phyloP scores from a whole-genome alignment of 2,797 vertebrate genomes.

The Poeciliopsis turneri region DNA sequence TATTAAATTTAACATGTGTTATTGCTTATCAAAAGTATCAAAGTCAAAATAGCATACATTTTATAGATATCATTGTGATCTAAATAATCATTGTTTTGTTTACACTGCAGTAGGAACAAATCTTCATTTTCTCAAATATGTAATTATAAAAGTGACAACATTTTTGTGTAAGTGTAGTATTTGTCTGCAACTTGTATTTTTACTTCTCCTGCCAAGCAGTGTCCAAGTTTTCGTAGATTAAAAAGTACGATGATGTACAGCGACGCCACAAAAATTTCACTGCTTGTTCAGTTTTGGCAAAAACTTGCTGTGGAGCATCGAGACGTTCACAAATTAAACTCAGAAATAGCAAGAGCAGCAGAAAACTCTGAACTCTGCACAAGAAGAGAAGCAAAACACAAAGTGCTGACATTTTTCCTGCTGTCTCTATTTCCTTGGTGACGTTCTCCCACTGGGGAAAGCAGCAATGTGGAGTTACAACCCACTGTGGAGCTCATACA shows the following conservation, averaged over 20 bases:
- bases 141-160: not conserved
- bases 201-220: not conserved
- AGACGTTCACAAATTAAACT: conserved; percentile 8
- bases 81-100: not conserved
- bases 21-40: not conserved
- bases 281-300: not conserved
- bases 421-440: conserved; percentile 47
- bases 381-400: not conserved
- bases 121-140: not conserved
- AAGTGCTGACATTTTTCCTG: conserved; percentile 34
- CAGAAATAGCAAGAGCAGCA: not conserved
- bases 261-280: not conserved
- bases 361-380: not conserved
- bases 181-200: not conserved
- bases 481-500: conserved; percentile 66
- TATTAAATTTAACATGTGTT: not conserved
- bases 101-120: not conserved
- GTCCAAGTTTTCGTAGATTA: not conserved
- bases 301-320: not conserved
- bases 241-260: not conserved
- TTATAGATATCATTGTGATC: not conserved
- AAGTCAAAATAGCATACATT: not conserved
- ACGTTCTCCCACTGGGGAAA: conserved; percentile 62
- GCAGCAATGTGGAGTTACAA: conserved; percentile 55
- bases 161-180: not conserved